Base-by-base conservation (phyloP, 1,140 invertebrate genomes). In the Pogonus chalceus region DNA sequence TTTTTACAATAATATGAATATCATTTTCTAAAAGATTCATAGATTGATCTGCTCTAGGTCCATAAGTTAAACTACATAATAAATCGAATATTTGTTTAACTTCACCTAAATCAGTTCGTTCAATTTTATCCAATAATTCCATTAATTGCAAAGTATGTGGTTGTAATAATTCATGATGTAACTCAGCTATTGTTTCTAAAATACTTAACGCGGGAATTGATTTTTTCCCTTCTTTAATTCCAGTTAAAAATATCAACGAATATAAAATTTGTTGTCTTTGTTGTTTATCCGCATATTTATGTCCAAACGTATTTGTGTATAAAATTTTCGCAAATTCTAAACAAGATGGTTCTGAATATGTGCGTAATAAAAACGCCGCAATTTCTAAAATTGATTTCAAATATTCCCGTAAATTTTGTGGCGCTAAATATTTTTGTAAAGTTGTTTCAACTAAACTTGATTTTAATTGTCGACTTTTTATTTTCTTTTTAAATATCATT, bases 1-100 rank as follows among this genome's bases (percentile, higher is more conserved):
- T 84, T 35, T 78, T 74, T 1, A 83, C 65, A 1, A 82, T 52
- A 67, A 82, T 81, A 56, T 74, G 73, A 24, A 83, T 71, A 58
- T 82, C 79, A 60, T 82, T 76, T 51, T 75, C 71, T n/a, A 82
- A 64, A 7, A 69, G 65, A 20, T 71, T 63, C 43, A 74, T 68
- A 16, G 68, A 69, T 1, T 69, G 55, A 52, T 71, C 61, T 10
- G 71, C 65, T 51, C 63, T 67, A 60, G 60, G 67, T 21, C 63
- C 76, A 72, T 64, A 83, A 35, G 69, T 78, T 58, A 72, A 76
- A 57, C 57, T 75, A 62, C 68, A 81, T 4, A 76, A 70, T 62
- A 73, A 69, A 63, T 70, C 80, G 70, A 72, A 76, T 56, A 65
- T 72, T 53, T 65, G 56, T 35, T 73, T 68, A 1, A 79, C 75